Base-by-base conservation (phyloP, 2,888 invertebrate genomes). In the Lepetodrilus schrolli region DNA sequence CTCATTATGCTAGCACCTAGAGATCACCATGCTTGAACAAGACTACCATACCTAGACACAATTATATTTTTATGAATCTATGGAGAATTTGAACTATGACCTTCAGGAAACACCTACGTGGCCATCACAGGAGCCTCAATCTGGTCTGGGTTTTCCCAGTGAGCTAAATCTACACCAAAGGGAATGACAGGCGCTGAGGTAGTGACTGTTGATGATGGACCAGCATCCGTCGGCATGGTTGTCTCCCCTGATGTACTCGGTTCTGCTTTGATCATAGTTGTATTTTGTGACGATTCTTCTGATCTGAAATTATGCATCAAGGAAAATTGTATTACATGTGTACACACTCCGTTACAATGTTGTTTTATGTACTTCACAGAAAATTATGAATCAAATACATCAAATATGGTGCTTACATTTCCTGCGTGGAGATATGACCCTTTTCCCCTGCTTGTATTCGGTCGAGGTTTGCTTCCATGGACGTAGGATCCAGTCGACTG, bases 101-200 rank as follows among this genome's bases (percentile, higher is more conserved):
- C 38, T 10, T 7, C 38, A 37, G 7, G 38, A 13, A 4, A 43
- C 2, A 70, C 77, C 69, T 26, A 80, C 80, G 78, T 80, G 2
- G 78, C 66, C 48, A 80, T 34, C 1, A 89, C 85, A 21, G 92
- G 92, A 20, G 90, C 88, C 30, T 90, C 84, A 36, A 91, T 83
- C 68, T 91, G 72, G 21, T 84, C 91, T 43, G 83, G 84, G 38
- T 92, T 91, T 80, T 92, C 92, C 92, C 92, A 92, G 80, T 91
- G 90, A 78, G 91, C 91, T 34, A 92, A 84, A 84, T 92, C 92
- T 21, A 90, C 84, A 73, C 92, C 92, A 86, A 90, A 92, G 0
- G 92, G 90, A 1, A 92, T 81, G 75, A 91, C 89, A 3, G 92
- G 92, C 17, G 91, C 92, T n/a, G n/a, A n/a, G n/a, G n/a, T n/a